A percentile compares a stretch with the other conserved stretches of the same genome.
Evolutionary conservation across 2,888 invertebrate species (phyloP).

Genomic region (Dascillus cervinus): DNA sequence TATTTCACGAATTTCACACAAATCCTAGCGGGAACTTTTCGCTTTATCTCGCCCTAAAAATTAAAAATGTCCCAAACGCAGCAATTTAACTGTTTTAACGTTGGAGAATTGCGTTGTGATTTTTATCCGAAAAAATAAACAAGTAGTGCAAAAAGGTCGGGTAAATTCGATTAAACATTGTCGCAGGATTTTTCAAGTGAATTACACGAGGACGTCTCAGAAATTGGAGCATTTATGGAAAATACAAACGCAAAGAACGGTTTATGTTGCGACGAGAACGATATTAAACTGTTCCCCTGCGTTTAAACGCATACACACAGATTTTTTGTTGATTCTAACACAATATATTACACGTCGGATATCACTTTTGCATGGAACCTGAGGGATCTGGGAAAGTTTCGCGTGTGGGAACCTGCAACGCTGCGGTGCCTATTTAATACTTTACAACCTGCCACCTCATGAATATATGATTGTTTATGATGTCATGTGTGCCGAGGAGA

Average conservation of each 20-base stretch:
- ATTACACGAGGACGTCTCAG: no score
- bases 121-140: no score
- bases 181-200: no score
- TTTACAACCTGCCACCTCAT: slow-evolving; percentile 25
- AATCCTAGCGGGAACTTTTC: no score
- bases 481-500: slow-evolving; percentile 23
- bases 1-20: no score
- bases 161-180: no score
- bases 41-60: no score
- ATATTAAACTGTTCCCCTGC: slow-evolving; percentile 24
- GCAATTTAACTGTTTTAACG: no score
- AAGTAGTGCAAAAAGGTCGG: no score
- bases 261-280: slow-evolving; percentile 22
- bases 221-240: no score
- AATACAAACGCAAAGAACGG: slow-evolving; percentile 14
- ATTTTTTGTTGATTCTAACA: slow-evolving; percentile 24
- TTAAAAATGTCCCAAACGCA: no score
- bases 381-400: slow-evolving; percentile 2
- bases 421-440: slow-evolving; percentile 22
- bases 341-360: slow-evolving; percentile 12
- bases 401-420: slow-evolving; percentile 13
- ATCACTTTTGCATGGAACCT: slow-evolving; percentile 10
- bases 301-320: slow-evolving; percentile 23
- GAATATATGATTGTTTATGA: slow-evolving; percentile 28
- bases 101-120: no score